Base-by-base conservation (phyloP, 2,888 invertebrate genomes). In the Nemapogon koenigi region DNA sequence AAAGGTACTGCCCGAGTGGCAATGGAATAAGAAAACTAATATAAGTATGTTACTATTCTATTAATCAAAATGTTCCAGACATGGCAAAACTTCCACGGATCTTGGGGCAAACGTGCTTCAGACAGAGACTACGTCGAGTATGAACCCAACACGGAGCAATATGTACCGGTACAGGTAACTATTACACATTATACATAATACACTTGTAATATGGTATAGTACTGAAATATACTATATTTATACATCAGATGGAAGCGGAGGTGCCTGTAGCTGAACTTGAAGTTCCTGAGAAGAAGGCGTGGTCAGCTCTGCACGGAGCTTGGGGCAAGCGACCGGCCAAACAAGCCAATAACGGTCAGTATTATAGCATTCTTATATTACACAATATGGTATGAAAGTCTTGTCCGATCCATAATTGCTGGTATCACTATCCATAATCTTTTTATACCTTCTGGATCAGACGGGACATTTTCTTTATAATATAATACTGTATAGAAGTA, bases 271-370 rank as follows among this genome's bases (percentile, higher is more conserved):
- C 17, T 11, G 33, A 33, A 4, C 49, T 68, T 43, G 71, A 71
- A 13, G 46, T 56, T 0, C 70, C 71, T 0, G 76, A 85, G 48
- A 88, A 88, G 62, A 78, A 85, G 41, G 83, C 83, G 35, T 89
- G 89, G 89, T 84, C 82, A 37, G 81, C 84, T 30, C 81, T 88
- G 57, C 84, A 84, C 55, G 86, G 83, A n/a, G 84, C 86, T 13
- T 89, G 89, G 89, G 89, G 89, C 51, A 89, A 89, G 66, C 76
- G 88, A 40, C 82, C 85, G 3, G 81, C 81, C 49, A 71, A 72
- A 45, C 66, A 62, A 38, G 41, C 54, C 51, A 69, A 67, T 51
- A 59, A 57, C 47, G 76, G 76, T 76, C 59, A 38, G 38, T 37
- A 8, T 11, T 14, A n/a, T n/a, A n/a, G n/a, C n/a, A n/a, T n/a